phyloP scores from a whole-genome alignment of 2,797 vertebrate genomes.

The Lepus oiostolus region DNA sequence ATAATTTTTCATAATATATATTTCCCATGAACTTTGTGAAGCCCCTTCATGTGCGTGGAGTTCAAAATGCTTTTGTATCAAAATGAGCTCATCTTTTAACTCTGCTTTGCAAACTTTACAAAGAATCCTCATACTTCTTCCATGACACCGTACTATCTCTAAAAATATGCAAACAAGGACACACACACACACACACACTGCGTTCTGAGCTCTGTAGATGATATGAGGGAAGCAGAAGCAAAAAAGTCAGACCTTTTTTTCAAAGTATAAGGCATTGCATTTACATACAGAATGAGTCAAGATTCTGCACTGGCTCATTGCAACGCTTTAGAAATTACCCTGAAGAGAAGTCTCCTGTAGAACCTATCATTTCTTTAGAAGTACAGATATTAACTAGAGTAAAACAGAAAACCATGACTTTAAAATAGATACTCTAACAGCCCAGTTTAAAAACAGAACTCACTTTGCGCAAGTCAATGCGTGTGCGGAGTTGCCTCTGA shows the following conservation, averaged over 20 bases:
- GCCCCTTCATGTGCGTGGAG: too few species aligned
- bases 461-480: constrained; percentile 91
- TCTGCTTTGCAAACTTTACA: too few species aligned
- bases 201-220: neutral
- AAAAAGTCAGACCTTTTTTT: neutral
- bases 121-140: neutral
- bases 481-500: constrained; percentile 86
- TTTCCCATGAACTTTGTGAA: too few species aligned
- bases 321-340: constrained; percentile 4
- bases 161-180: neutral
- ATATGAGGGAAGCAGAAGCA: neutral
- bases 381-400: neutral
- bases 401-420: neutral
- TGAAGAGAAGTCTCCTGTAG: neutral
- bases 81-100: too few species aligned
- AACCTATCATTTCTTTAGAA: neutral
- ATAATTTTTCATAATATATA: too few species aligned
- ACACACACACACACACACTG: neutral
- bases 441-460: constrained; percentile 78
- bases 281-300: neutral
- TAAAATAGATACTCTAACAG: neutral
- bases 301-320: neutral
- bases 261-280: neutral
- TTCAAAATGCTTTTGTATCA: too few species aligned
- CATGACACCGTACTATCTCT: neutral